Evolutionary conservation across 2,113 vertebrate genomes (phyloP).

Genomic region (Sakesphorus luctuosus): DNA sequence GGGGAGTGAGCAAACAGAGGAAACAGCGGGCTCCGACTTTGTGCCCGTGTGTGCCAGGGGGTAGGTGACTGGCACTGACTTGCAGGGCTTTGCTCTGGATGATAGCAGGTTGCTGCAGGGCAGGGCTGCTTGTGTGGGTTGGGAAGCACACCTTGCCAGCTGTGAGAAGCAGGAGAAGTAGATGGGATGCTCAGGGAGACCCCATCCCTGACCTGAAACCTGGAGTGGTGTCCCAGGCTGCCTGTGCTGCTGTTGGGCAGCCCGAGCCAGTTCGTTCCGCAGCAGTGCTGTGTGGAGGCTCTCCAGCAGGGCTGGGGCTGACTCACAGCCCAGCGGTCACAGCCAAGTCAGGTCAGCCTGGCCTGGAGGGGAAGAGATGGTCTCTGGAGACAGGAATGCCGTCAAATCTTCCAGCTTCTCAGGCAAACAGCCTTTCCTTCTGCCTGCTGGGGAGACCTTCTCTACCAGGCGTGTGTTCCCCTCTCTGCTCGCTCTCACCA

Average conservation of each 20-base stretch:
- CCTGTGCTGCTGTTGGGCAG: not conserved
- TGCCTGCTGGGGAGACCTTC: not conserved
- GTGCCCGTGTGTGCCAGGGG: accelerated
- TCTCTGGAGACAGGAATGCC: not conserved
- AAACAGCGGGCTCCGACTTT: accelerated
- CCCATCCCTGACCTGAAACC: not conserved
- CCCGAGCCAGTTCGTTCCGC: accelerated
- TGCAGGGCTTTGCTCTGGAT: not conserved
- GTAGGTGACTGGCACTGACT: not conserved
- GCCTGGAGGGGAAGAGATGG: not conserved
- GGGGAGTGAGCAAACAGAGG: not conserved
- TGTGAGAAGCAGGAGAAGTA: not conserved
- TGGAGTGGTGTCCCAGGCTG: accelerated
- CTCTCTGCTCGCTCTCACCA: not conserved
- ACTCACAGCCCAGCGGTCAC: not conserved
- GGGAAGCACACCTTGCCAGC: not conserved
- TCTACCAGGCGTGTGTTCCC: not conserved
- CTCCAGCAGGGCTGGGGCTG: not conserved
- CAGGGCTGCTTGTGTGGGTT: not conserved
- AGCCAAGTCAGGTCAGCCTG: slow-evolving; percentile 54
- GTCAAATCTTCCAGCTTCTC: slow-evolving; percentile 50
- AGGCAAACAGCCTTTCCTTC: slow-evolving; percentile 33
- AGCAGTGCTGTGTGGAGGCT: not conserved
- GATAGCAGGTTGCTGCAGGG: not conserved
- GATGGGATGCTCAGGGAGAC: not conserved